Percentiles rank a stretch among this genome's conserved stretches.
Conservation (phyloP, 2,797 vertebrate species). For the Cirrhinus mrigala region DNA sequence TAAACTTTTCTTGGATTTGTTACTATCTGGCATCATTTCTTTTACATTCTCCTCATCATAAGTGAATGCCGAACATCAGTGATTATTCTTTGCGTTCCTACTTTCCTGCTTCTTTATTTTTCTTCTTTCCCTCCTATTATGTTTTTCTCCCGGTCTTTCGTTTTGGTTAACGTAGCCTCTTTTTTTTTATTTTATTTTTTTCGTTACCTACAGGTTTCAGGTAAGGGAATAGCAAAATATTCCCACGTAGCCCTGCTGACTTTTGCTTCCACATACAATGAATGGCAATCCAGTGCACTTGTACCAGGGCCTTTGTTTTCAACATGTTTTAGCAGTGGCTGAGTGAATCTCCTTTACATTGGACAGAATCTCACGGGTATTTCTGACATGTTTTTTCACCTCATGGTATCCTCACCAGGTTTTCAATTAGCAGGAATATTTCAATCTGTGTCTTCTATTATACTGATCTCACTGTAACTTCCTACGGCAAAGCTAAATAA, state of each 20-base stretch:
- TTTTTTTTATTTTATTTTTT: not conserved
- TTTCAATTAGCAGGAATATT: conserved; percentile 59
- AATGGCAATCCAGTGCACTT: conserved; percentile 49
- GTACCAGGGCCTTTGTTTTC: conserved; percentile 29
- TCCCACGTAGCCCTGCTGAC: conserved; percentile 40
- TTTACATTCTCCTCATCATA: conserved; percentile 89
- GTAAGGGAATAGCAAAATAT: conserved; percentile 33
- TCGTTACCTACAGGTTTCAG: conserved; percentile 41
- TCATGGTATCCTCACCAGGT: conserved; percentile 55
- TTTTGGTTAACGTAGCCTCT: conserved; percentile 41
- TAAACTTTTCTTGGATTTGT: conserved; percentile 98
- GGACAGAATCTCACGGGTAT: conserved; percentile 56
- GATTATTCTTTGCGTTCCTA: conserved; percentile 42
- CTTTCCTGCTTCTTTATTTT: conserved; percentile 44
- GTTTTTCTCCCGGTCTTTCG: conserved; percentile 6
- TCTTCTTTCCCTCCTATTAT: not conserved
- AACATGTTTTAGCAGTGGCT: conserved; percentile 36
- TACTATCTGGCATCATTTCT: conserved; percentile 97
- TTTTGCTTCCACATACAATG: conserved; percentile 46
- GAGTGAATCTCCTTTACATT: conserved; percentile 47
- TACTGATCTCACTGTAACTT: conserved; percentile 63
- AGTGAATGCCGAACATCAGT: conserved; percentile 67
- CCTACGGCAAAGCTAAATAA: conserved; percentile 61
- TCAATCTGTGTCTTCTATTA: conserved; percentile 55
- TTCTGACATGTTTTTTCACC: conserved; percentile 51